Evolutionary conservation across 2,888 invertebrate genomes (phyloP), one percentile per base, ranked within the genome.

Genomic region (Cheilosia impressa): DNA sequence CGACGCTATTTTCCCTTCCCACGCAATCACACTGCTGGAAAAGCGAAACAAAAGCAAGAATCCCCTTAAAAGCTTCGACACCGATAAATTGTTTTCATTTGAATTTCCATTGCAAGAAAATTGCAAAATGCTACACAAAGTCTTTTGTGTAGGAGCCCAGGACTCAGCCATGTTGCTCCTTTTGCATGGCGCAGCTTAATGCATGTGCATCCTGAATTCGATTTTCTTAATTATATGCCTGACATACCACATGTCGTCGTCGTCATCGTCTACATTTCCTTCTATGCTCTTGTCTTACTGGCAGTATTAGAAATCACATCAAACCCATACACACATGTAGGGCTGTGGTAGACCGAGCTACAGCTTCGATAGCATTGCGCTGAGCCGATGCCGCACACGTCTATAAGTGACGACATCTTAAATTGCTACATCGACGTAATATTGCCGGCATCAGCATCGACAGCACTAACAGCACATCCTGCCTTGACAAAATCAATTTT

Each of bases 141-240:
- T 69, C 72, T 58, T 69, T 79, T 75, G 58, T 58, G 57, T 7
- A 31, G 15, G 57, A 53, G 27, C 31, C 4, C 57, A 69, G 15
- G 62, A 63, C 65, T 62, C 31, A 45, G 62, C 19, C 63, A 34
- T 45, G 60, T 24, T 52, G 38, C 27, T 55, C 58, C 43, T 62
- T 62, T 68, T 73, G 50, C 34, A 68, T 31, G 27, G 27, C 15
- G 50, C 4, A 65, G 57, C 71, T 66, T 84, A 84, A 84, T 84
- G 80, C 80, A 84, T 84, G 75, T 84, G 80, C 84, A 80, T 84
- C 75, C 84, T 75, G 80, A 75, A 84, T 80, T 84, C 84, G 84
- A 84, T 84, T 84, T 84, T 80, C 84, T 84, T 84, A 80, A 84
- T 84, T 84, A 84, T 84, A 75, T 80, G 84, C 80, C 75, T 55